Conservation (phyloP, 2,888 invertebrate species). For the Conomelus anceps region DNA sequence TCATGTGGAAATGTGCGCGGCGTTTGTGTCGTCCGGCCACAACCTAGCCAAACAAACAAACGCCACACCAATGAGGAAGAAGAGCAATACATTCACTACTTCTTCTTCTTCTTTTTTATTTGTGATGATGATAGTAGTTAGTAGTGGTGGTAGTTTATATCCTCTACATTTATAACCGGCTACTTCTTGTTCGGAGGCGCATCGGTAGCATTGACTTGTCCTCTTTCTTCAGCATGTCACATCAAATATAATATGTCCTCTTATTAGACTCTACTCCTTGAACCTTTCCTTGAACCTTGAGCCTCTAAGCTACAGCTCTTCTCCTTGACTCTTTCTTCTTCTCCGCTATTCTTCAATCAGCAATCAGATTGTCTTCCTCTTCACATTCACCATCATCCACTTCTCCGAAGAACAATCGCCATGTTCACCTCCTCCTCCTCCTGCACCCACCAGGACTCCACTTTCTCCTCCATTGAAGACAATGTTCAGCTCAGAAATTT, state of each 20-base stretch:
- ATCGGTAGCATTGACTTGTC: not conserved
- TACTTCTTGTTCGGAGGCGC: not conserved
- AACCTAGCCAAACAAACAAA: not conserved
- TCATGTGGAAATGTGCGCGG: not conserved
- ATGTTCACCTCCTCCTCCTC: no score
- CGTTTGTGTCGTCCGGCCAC: not conserved
- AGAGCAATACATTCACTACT: not conserved
- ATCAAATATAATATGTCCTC: not conserved
- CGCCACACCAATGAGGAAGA: not conserved
- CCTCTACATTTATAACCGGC: not conserved
- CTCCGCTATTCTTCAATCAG: no score
- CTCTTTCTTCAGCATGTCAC: not conserved
- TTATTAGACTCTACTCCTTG: not conserved
- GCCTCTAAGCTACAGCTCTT: no score
- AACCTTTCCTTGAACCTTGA: not conserved
- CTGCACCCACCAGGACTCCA: no score
- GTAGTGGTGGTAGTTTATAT: not conserved
- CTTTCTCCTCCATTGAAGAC: no score
- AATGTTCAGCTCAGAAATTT: no score
- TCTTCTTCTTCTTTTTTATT: not conserved
- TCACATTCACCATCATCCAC: no score
- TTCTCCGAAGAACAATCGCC: no score
- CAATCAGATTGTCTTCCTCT: no score
- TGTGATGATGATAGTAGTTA: not conserved
- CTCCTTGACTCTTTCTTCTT: no score